Base-by-base conservation (phyloP, 2,113 vertebrate genomes). In the Colius striatus region DNA sequence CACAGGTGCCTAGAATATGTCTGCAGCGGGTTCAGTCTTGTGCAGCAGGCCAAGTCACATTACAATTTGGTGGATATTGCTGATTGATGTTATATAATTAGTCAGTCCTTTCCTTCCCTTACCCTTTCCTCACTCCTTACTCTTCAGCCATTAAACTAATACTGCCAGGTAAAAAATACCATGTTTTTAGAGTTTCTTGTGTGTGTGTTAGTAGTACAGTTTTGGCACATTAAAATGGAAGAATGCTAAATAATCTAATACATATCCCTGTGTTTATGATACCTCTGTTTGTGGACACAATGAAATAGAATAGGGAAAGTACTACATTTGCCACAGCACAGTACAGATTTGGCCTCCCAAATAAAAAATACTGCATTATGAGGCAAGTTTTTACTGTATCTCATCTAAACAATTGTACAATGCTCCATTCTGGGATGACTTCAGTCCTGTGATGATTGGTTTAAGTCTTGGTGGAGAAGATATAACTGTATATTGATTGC, bases 11-110 rank as follows among this genome's bases (percentile, higher is more conserved):
- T 61, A 43, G 48, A 89, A 73, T 38, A 45, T 26, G 26, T 87
- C 76, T 95, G 74, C 87, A 96, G 77, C 67, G 79, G 54, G 76
- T 79, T 82, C 81, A 79, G 57, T 90, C 36, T 25, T 25, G 55
- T 78, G 71, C 58, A 94, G 67, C 93, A 80, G 92, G 75, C 94
- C 87, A 92, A 88, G 70, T 77, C 57, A 68, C 0, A 0, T 57
- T 63, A 77, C 58, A 58, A 6, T 94, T 90, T 74, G 67, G 38
- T 80, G 72, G 67, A 36, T 48, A n/a, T 27, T 74, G 36, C 67
- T 85, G 82, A 90, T 27, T 66, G 81, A 76, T 84, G 53, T 23
- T 48, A 16, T 43, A 23, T 55, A 86, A 53, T 68, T 71, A 60
- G 55, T 41, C 48, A 72, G 29, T 29, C 21, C 51, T 66, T 63